phyloP scores from a whole-genome alignment of 2,888 invertebrate genomes.

The Drosophila basisetae region DNA sequence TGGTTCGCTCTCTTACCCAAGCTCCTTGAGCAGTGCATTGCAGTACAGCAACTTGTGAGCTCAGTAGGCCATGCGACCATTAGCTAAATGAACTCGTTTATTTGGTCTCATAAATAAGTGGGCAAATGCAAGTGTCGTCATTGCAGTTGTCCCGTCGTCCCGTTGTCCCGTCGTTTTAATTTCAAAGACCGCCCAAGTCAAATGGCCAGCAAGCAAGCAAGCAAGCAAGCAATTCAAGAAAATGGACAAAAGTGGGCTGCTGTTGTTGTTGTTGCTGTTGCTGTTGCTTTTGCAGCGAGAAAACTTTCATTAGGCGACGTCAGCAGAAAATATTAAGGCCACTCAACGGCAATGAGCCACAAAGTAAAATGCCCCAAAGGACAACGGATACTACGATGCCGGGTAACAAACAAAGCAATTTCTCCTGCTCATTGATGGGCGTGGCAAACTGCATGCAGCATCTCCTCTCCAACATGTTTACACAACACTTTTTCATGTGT shows the following conservation, averaged over 20 bases:
- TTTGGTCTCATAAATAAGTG: constrained; percentile 75
- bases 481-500: constrained; percentile 73
- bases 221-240: constrained; percentile 64
- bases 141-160: constrained; percentile 20
- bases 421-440: constrained; percentile 43
- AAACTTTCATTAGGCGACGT: constrained; percentile 70
- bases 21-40: constrained; percentile 42
- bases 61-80: constrained; percentile 75
- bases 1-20: constrained; percentile 9
- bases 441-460: constrained; percentile 43
- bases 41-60: constrained; percentile 51
- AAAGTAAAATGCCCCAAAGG: constrained; percentile 15
- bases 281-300: constrained; percentile 3
- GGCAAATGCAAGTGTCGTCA: constrained; percentile 66
- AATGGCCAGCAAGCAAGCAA: constrained; percentile 24
- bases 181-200: constrained; percentile 47
- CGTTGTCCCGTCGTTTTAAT: constrained; percentile 43
- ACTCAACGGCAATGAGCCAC: constrained; percentile 49
- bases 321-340: constrained; percentile 76
- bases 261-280: neutral
- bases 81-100: constrained; percentile 80
- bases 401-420: constrained; percentile 53
- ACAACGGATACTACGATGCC: constrained; percentile 10
- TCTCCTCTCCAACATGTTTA: constrained; percentile 56
- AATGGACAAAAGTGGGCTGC: constrained; percentile 32